phyloP scores from a whole-genome alignment of 2,113 vertebrate genomes.

The Taxidea taxus region DNA sequence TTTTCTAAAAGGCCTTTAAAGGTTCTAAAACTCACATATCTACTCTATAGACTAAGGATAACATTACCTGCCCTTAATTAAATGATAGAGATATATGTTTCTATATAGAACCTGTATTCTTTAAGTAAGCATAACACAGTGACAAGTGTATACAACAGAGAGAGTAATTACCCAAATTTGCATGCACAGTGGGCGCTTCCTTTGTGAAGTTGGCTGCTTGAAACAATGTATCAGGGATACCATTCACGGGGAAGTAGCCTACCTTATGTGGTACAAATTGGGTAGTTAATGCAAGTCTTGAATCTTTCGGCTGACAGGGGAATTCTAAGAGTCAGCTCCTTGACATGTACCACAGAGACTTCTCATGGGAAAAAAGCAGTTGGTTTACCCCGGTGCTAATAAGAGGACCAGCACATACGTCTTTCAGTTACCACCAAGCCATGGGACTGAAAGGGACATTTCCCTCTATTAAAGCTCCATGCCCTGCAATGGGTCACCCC shows the following conservation, averaged over 20 bases:
- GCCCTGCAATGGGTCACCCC: not conserved
- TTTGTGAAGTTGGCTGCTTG: not conserved
- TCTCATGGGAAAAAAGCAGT: not conserved
- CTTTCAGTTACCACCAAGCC: not conserved
- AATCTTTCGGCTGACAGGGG: not conserved
- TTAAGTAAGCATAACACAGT: not conserved
- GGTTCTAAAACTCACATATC: not conserved
- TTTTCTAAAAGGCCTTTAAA: not conserved
- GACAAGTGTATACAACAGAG: not conserved
- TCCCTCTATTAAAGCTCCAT: not conserved
- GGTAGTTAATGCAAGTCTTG: not conserved
- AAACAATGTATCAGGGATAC: not conserved
- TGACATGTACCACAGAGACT: not conserved
- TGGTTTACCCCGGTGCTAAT: not conserved
- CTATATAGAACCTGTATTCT: not conserved
- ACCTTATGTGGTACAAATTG: not conserved
- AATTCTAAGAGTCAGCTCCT: not conserved
- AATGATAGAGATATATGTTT: not conserved
- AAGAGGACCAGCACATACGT: fast-evolving
- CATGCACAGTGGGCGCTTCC: not conserved
- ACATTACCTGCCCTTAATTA: conserved; percentile 19
- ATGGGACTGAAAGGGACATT: fast-evolving
- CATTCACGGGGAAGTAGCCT: not conserved
- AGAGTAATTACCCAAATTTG: not conserved
- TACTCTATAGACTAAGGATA: not conserved